Evolutionary conservation across 1,140 invertebrate genomes (phyloP), one percentile per base, ranked within the genome.

Genomic region (Pseudomyrmex flavicornis): DNA sequence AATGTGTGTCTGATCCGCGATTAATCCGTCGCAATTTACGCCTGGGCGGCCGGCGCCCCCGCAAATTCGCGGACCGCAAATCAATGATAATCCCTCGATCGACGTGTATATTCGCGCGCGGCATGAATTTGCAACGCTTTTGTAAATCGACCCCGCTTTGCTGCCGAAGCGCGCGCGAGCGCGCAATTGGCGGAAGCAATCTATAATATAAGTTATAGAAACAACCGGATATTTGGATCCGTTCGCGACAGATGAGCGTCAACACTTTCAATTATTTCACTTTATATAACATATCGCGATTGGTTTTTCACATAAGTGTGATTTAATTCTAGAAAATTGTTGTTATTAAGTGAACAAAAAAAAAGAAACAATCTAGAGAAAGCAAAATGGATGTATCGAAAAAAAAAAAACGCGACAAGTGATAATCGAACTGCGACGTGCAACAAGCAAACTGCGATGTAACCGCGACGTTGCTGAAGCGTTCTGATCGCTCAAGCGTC

Each of bases 1-100:
- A 58, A 63, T 70, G 61, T 52, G 12, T 52, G 44, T 65, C 50
- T 83, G 69, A 83, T 74, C 68, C 79, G 62, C 82, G 62, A 85
- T 85, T 85, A 85, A 83, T 85, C 48, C 69, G 68, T 70, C 54
- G 83, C 73, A 76, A 84, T 84, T 86, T 86, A 70, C 82, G 82
- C 85, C 66, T 84, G 62, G 68, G 17, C 50, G 22, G 62, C 12
- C 52, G 82, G 26, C 50, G 26, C 7, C 17, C 50, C 56, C 69
- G 59, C 48, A 73, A 72, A 85, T 83, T 83, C 22, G 68, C 61
- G 9, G 26, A 46, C 83, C 75, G 79, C 79, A 74, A 85, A 83
- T 83, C 84, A 74, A 85, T 83, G 77, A 66, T 85, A 85, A 85
- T 83, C 79, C 84, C 70, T 68, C 35, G 54, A 65, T 58, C 61